Base-by-base conservation (phyloP, 64 coral and sea anemone species). In the Dendronephthya gigantea region DNA sequence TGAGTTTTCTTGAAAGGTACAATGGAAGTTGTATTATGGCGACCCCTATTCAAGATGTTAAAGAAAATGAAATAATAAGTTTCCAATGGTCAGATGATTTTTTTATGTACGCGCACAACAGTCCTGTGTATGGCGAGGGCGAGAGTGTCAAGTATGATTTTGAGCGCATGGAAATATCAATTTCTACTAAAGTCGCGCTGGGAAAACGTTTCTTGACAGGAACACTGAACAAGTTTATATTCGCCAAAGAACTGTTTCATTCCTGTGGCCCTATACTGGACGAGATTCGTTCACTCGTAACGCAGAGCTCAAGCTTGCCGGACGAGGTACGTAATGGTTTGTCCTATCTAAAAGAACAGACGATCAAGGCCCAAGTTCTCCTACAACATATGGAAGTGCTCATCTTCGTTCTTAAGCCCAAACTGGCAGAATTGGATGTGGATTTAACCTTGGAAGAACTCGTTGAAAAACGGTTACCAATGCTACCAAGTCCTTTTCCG, bases 211-310 rank as follows among this genome's bases (percentile, higher is more conserved):
- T 91, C 36, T 86, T 94, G 39, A 86, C 86, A 40, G 50, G 86
- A 47, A 85, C 37, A 45, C 43, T 94, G 15, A 87, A 87, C 38
- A 74, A 94, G 33, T 94, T 94, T 37, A 85, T 84, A 14, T 94
- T 82, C 32, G 56, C 89, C 12, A 91, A 94, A 3, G 93, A 94
- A 38, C 87, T 94, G 16, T 94, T 94, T 84, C 93, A 94, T 84
- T 88, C 93, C 31, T 89, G 89, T 47, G 85, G 82, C 52, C 79
- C 84, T 86, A 81, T 94, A 23, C 39, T 94, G 10, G 89, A 82
- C 49, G 90, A 94, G 25, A 27, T 94, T 14, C 79, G 86, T 82
- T 49, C n/a, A 29, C 82, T 82, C 35, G 74, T 94, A 1, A 83
- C 47, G 28, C 93, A 94, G n/a, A 50, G 88, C 27, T 83, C 93